Evolutionary conservation across 2,888 invertebrate species (phyloP).

Genomic region (Rhorus exstirpatorius): DNA sequence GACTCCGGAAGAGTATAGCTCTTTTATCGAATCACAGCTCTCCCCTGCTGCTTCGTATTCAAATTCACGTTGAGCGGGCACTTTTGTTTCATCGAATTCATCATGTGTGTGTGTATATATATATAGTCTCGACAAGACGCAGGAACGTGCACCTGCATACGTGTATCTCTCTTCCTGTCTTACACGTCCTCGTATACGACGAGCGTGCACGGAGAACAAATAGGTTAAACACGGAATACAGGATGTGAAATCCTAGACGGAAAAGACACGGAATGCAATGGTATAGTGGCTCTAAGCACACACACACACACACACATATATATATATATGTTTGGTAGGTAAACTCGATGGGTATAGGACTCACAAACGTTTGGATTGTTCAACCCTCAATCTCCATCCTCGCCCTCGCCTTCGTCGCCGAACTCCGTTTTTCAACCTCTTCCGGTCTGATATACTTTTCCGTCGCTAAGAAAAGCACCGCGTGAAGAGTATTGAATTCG

Average conservation of each 20-base stretch:
- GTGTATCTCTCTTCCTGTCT: constrained; percentile 38
- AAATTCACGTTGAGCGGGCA: constrained; percentile 44
- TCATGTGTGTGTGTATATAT: too few species aligned
- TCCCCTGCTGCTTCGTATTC: constrained; percentile 42
- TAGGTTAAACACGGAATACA: constrained; percentile 39
- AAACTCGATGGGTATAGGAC: constrained; percentile 25
- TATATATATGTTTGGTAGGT: not conserved
- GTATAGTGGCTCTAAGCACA: constrained; percentile 36
- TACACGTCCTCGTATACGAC: constrained; percentile 36
- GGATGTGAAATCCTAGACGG: constrained; percentile 27
- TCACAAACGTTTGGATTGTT: constrained; percentile 52
- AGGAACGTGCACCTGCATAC: constrained; percentile 46
- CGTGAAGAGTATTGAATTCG: constrained; percentile 75
- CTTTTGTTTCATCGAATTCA: constrained; percentile 48
- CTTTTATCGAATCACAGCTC: constrained; percentile 44
- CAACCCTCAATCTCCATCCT: not conserved
- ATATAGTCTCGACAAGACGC: constrained; percentile 42
- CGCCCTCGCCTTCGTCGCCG: not conserved
- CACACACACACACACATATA: too few species aligned
- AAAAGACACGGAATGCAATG: constrained; percentile 50
- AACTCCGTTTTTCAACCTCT: constrained; percentile 2
- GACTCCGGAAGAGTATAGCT: constrained; percentile 3
- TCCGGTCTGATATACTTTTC: constrained; percentile 7
- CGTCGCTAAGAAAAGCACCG: constrained; percentile 42
- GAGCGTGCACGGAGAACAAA: constrained; percentile 56